Evolutionary conservation across 37 sponge, comb jelly and placozoan species (phyloP).

Genomic region (Bolinopsis microptera): DNA sequence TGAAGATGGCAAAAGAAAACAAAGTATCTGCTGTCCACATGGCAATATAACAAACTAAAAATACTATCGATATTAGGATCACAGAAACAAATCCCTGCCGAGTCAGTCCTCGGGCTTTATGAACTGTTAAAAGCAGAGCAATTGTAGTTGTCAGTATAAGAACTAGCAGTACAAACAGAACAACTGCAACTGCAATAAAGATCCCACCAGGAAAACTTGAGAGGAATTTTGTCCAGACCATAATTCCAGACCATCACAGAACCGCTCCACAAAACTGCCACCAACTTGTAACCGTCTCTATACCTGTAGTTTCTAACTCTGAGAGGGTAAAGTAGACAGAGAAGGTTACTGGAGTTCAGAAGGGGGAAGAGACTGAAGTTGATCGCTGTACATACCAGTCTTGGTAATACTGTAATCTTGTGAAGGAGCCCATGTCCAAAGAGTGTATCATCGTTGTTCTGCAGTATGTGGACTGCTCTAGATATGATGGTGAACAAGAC

Average conservation of each 20-base stretch:
- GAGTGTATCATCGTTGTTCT: background rate
- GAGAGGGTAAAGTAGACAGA: background rate
- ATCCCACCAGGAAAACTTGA: background rate
- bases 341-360: background rate
- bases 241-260: background rate
- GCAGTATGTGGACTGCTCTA: background rate
- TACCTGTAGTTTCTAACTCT: background rate
- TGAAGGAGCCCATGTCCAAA: background rate
- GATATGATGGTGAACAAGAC: background rate
- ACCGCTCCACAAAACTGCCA: background rate
- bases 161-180: background rate
- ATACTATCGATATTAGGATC: background rate
- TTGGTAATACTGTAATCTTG: background rate
- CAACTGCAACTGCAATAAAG: background rate
- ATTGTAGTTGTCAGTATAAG: background rate
- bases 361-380: background rate
- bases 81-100: background rate
- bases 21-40: background rate
- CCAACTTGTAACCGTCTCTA: background rate
- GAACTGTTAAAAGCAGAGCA: background rate
- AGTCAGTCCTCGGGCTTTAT: background rate
- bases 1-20: background rate
- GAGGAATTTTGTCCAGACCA: background rate
- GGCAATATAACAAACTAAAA: background rate
- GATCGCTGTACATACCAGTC: background rate